Percentiles rank a stretch among this genome's conserved stretches.
Evolutionary conservation across 2,113 vertebrate genomes (phyloP).

Genomic region (Myotis lucifugus): DNA sequence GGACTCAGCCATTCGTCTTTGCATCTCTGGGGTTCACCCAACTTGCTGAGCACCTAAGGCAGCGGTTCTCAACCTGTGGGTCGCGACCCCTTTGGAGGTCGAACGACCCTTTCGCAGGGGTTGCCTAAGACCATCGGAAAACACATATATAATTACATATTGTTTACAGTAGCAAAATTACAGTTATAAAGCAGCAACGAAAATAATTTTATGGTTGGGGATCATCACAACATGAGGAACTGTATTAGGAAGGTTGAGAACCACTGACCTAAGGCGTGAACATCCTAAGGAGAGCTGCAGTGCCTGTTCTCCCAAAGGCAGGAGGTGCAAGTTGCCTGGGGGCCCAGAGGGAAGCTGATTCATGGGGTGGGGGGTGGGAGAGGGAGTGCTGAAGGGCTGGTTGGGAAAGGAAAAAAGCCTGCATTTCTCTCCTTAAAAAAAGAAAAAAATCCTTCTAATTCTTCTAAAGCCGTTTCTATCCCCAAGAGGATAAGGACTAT

Average conservation of each 20-base stretch:
- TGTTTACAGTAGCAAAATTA: too few relatives aligned
- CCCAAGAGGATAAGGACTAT: not conserved
- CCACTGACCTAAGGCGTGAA: not conserved
- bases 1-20: not conserved
- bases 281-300: not conserved
- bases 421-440: constrained; percentile 20
- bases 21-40: fast-evolving
- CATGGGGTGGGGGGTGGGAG: not conserved
- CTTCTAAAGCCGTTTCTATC: constrained; percentile 26
- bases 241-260: too few relatives aligned
- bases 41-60: fast-evolving
- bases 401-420: constrained; percentile 15
- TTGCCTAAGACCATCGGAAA: too few relatives aligned
- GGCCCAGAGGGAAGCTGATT: constrained; percentile 53
- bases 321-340: not conserved
- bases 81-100: too few relatives aligned
- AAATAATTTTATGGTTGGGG: too few relatives aligned
- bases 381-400: not conserved
- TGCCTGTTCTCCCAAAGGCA: not conserved
- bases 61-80: too few relatives aligned
- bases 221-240: too few relatives aligned
- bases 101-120: too few relatives aligned
- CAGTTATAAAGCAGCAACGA: too few relatives aligned
- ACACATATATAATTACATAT: too few relatives aligned
- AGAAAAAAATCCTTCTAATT: not conserved